Evolutionary conservation across 2,797 vertebrate genomes (phyloP), one percentile per base, ranked within the genome.

Genomic region (Pseudomugil gertrudae): DNA sequence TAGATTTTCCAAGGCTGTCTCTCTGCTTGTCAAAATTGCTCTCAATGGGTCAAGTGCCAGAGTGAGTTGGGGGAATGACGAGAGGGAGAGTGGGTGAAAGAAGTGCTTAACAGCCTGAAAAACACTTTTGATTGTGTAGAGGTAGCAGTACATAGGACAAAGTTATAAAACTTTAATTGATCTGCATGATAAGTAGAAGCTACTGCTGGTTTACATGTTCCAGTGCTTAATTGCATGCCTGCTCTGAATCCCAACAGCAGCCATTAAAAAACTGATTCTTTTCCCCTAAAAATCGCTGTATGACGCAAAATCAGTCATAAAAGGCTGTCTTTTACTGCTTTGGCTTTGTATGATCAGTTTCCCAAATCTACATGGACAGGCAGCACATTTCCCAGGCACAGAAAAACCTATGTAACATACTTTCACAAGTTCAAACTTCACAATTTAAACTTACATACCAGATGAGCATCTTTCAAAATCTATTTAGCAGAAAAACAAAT

Each of bases 141-240:
- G 73, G 78, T 87, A 85, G 80, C 87, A 91, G 89, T 85, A 93
- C 90, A 92, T 94, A 92, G 90, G 74, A 84, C 76, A 32, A 36
- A 45, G 83, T 84, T 88, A 84, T 93, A 93, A 93, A 93, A 92
- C 84, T 92, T 92, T 91, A 93, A 93, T 91, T 92, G 90, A 93
- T 92, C 90, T 91, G 91, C 21, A 9, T 92, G 90, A 92, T 91
- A 89, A 88, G 86, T 92, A 85, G 89, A 92, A 92, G 92, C 90
- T 92, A 92, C 92, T 88, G 86, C 87, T 87, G 79, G 84, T 76
- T 86, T 81, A 87, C 87, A 88, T 90, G 89, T 92, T 92, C 89
- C 87, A 74, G 26, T 79, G 77, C 79, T 91, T 92, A 92, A 93
- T 90, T 92, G 91, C 72, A 59, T 38, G 92, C 84, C 86, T 86